These are phyloP conservation scores for Carposina sasakii DNA, from an alignment of 1,140 invertebrate species.

Conservation along the genomic window DNA sequence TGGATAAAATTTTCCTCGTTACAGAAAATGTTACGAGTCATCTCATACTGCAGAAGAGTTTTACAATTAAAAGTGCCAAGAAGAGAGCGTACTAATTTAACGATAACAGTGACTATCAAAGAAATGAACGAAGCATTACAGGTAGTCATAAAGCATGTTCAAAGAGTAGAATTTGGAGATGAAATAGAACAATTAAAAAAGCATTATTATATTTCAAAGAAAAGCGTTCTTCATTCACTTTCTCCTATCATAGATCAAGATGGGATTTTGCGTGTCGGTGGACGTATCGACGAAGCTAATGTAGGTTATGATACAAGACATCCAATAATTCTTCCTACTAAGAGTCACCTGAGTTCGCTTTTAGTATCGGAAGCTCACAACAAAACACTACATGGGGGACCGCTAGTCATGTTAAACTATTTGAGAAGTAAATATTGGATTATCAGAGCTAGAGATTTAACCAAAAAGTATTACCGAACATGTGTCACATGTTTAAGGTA, in stretches of 20 bases:
- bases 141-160: background rate
- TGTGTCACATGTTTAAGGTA: background rate
- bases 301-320: slow-evolving; percentile 11
- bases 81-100: slow-evolving; percentile 4
- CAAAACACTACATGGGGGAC: slow-evolving; percentile 4
- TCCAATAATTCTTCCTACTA: slow-evolving; percentile 16
- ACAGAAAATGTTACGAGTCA: slow-evolving; percentile 16
- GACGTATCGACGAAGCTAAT: slow-evolving; percentile 14
- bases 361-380: slow-evolving; percentile 23
- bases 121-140: slow-evolving; percentile 2
- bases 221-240: slow-evolving; percentile 18
- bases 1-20: slow-evolving; percentile 23
- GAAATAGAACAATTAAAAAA: slow-evolving; percentile 11
- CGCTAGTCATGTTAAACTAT: slow-evolving; percentile 15
- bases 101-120: slow-evolving; percentile 8
- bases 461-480: slow-evolving; percentile 4
- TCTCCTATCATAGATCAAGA: slow-evolving; percentile 16
- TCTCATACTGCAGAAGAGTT: slow-evolving; percentile 20
- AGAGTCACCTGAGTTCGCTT: slow-evolving; percentile 13
- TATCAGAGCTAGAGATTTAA: background rate
- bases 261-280: slow-evolving; percentile 25
- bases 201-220: slow-evolving; percentile 8
- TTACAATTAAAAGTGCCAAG: slow-evolving; percentile 13
- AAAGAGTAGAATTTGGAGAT: slow-evolving; percentile 4
- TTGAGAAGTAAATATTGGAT: slow-evolving; percentile 21